Conservation (phyloP, 2,888 invertebrate species). For the Patella caerulea region DNA sequence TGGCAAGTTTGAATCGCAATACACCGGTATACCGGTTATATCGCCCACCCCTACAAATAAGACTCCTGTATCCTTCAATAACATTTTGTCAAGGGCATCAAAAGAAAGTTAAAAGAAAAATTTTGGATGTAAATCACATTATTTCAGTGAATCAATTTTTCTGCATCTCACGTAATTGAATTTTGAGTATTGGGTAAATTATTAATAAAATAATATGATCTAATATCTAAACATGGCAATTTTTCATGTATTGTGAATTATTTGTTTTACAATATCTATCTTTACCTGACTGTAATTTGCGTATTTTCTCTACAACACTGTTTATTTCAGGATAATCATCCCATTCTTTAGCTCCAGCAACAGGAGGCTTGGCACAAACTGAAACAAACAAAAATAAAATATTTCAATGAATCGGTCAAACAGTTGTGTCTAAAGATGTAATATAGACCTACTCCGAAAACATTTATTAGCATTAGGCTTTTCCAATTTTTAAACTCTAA, state of each 20-base stretch:
- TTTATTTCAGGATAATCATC: conserved; percentile 59
- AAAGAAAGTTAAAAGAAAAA: too few relatives aligned
- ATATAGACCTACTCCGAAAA: neutral
- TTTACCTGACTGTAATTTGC: conserved; percentile 56
- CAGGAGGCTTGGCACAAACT: conserved; percentile 56
- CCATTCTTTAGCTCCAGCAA: conserved; percentile 55
- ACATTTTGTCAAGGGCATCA: too few relatives aligned
- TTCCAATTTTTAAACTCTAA: too few relatives aligned
- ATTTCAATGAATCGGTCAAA: neutral
- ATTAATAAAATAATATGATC: conserved; percentile 1
- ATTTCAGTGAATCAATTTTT: too few relatives aligned
- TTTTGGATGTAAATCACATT: too few relatives aligned
- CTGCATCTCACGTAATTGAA: too few relatives aligned
- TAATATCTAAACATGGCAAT: neutral
- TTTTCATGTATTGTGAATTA: too few relatives aligned
- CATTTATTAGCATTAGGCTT: too few relatives aligned
- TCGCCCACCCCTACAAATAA: too few relatives aligned
- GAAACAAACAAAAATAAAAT: conserved; percentile 14
- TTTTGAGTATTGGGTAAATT: neutral
- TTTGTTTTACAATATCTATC: neutral
- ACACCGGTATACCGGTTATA: too few relatives aligned
- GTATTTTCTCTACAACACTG: conserved; percentile 56
- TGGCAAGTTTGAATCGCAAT: too few relatives aligned
- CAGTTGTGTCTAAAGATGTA: neutral
- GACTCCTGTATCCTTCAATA: too few relatives aligned